phyloP scores from a whole-genome alignment of 2,797 vertebrate genomes.

The Phrynocephalus guinanensis region DNA sequence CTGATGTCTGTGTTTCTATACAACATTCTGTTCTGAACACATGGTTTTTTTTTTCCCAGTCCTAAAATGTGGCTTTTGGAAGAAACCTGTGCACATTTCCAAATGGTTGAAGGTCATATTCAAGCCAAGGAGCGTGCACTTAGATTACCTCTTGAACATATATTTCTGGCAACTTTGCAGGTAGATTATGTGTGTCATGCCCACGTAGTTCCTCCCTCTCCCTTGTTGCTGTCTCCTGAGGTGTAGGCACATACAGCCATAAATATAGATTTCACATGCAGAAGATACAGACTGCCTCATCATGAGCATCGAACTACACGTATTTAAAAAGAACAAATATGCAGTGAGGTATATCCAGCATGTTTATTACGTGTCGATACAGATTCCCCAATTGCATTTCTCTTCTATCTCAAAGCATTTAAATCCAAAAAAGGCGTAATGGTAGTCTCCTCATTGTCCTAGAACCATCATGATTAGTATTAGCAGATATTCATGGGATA shows the following conservation, averaged over 20 bases:
- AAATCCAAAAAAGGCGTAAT: background rate
- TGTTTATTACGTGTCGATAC: background rate
- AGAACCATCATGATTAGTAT: background rate
- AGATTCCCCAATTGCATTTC: background rate
- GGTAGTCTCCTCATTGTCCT: too few species aligned
- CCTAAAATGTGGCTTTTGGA: background rate
- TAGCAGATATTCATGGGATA: background rate
- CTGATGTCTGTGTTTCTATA: background rate
- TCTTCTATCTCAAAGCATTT: background rate
- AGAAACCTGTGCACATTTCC: background rate
- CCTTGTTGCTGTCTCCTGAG: background rate
- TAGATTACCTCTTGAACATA: background rate
- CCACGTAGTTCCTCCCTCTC: background rate
- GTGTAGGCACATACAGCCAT: accelerated
- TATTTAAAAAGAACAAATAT: constrained; percentile 27
- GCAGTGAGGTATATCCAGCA: constrained; percentile 23
- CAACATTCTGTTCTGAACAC: too few species aligned
- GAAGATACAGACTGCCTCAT: constrained; percentile 6
- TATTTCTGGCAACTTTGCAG: constrained; percentile 18
- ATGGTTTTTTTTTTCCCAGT: background rate
- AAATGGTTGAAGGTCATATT: background rate
- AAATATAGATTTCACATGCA: constrained; percentile 26
- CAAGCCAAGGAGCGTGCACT: background rate
- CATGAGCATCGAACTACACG: constrained; percentile 7
- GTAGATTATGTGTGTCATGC: background rate